Conservation (phyloP, 2,888 invertebrate genomes). For the Acanthoscelides obtectus region DNA sequence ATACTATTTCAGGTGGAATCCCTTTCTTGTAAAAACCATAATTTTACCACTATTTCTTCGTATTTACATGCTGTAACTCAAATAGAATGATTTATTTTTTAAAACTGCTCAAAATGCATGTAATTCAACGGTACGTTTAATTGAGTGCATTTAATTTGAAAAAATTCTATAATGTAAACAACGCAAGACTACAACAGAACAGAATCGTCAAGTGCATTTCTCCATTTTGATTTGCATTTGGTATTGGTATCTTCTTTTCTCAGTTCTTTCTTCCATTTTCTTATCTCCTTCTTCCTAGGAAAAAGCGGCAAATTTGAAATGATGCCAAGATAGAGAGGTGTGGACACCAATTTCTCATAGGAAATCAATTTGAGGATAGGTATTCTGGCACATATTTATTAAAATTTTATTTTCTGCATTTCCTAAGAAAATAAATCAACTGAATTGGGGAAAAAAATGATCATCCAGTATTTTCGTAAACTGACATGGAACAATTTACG, state of each 20-base stretch:
- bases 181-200: neutral
- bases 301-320: neutral
- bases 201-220: neutral
- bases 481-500: neutral
- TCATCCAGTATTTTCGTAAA: too few relatives aligned
- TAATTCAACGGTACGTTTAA: neutral
- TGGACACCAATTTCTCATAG: too few relatives aligned
- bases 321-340: too few relatives aligned
- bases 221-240: neutral
- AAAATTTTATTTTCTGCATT: too few relatives aligned
- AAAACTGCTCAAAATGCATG: neutral
- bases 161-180: neutral
- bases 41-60: neutral
- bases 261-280: neutral
- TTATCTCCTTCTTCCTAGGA: neutral
- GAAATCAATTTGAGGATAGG: too few relatives aligned
- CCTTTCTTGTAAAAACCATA: neutral
- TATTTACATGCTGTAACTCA: neutral
- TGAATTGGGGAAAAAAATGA: too few relatives aligned
- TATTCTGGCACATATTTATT: too few relatives aligned
- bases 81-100: neutral
- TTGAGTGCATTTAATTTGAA: neutral
- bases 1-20: neutral
- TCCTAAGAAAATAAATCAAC: too few relatives aligned
- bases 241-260: neutral